A percentile compares a stretch with the other conserved stretches of the same genome.
These are phyloP conservation scores for Busseola fusca DNA, from an alignment of 2,888 invertebrate species.

Conservation along the genomic window DNA sequence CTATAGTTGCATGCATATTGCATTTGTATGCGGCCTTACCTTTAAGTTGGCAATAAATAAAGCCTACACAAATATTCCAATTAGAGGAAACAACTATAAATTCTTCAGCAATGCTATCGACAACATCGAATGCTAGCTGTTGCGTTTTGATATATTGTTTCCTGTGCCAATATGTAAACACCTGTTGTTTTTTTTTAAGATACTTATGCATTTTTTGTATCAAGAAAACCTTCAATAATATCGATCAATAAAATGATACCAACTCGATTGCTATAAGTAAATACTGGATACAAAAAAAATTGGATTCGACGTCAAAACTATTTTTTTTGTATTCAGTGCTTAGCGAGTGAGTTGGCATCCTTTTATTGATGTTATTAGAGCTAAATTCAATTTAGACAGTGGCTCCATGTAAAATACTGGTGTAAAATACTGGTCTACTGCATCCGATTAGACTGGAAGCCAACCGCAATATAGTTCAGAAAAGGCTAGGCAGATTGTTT, in stretches of 20 bases:
- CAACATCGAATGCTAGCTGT: constrained; percentile 8
- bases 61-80: constrained; percentile 10
- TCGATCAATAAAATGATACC: no score
- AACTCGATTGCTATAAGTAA: no score
- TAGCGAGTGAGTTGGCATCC: not conserved
- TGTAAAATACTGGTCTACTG: no score
- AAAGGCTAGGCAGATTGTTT: not conserved
- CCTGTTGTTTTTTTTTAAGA: not conserved
- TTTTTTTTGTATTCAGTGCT: not conserved
- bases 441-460: not conserved
- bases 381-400: not conserved
- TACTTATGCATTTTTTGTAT: not conserved
- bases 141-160: constrained; percentile 37
- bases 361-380: not conserved
- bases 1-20: constrained; percentile 31
- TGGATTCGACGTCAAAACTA: no score
- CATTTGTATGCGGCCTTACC: constrained; percentile 14
- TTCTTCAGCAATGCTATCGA: constrained; percentile 17
- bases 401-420: no score
- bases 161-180: constrained; percentile 32
- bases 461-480: not conserved
- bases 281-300: no score
- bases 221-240: no score
- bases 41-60: constrained; percentile 6
- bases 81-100: constrained; percentile 11